Evolutionary conservation across 1,140 invertebrate species (phyloP).

Genomic region (Dendroctonus valens): DNA sequence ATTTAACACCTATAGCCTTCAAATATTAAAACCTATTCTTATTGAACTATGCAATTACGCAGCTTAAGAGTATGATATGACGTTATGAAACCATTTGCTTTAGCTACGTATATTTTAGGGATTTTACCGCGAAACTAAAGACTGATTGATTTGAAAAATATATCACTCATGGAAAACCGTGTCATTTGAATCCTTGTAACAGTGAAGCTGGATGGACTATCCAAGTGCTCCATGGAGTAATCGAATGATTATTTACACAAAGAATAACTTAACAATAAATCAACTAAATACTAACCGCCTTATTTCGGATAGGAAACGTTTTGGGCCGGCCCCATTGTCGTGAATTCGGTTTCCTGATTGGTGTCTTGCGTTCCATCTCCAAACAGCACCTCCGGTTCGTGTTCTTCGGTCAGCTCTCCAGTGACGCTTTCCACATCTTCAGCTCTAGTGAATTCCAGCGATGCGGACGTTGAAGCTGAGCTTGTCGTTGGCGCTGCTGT

Average conservation of each 20-base stretch:
- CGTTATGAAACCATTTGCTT: too few species aligned
- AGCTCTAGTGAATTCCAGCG: slow-evolving; percentile 3
- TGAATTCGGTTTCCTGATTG: slow-evolving; percentile 4
- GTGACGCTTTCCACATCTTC: slow-evolving; percentile 20
- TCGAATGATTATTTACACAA: too few species aligned
- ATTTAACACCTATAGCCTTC: slow-evolving; percentile 10
- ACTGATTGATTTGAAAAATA: too few species aligned
- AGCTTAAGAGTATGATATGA: too few species aligned
- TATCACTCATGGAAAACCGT: too few species aligned
- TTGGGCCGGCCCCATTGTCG: slow-evolving; percentile 4
- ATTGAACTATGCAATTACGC: too few species aligned
- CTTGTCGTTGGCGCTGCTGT: not conserved
- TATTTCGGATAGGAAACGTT: slow-evolving; percentile 22
- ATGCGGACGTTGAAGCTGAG: not conserved
- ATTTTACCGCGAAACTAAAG: too few species aligned
- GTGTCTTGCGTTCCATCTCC: slow-evolving; percentile 19
- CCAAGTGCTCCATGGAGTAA: too few species aligned
- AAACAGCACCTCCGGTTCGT: slow-evolving; percentile 25
- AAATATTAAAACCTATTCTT: too few species aligned
- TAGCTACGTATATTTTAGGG: too few species aligned
- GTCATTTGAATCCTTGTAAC: too few species aligned
- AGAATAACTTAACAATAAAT: slow-evolving; percentile 3
- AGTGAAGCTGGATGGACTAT: too few species aligned
- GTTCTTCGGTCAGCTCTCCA: slow-evolving; percentile 10
- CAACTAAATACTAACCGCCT: not conserved